Evolutionary conservation across 1,140 invertebrate species (phyloP).

Genomic region (Drosophila ananassae): DNA sequence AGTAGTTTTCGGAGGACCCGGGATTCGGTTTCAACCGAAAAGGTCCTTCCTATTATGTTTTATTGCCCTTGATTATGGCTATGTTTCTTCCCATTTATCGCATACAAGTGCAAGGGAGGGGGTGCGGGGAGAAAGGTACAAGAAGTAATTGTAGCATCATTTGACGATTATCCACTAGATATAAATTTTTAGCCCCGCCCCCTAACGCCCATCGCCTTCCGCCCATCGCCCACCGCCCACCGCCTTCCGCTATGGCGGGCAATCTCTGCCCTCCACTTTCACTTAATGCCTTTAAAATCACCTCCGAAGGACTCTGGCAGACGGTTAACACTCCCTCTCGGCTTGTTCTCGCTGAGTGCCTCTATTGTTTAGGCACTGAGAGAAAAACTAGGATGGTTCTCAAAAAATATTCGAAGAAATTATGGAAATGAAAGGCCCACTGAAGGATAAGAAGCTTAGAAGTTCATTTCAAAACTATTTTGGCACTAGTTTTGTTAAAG

Average conservation of each 20-base stretch:
- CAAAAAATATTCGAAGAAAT: background rate
- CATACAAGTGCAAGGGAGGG: background rate
- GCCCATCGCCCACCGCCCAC: background rate
- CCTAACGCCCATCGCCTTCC: background rate
- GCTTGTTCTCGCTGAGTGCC: slow-evolving; percentile 3
- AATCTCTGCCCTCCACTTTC: slow-evolving; percentile 9
- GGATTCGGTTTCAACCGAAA: slow-evolving; percentile 10
- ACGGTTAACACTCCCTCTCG: slow-evolving; percentile 12
- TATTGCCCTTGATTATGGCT: slow-evolving; percentile 30
- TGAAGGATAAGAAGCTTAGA: too few relatives aligned
- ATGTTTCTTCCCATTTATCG: background rate
- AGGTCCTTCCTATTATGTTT: slow-evolving; percentile 35
- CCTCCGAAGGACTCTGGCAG: slow-evolving; percentile 14
- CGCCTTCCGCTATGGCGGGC: background rate
- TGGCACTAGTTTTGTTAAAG: too few relatives aligned
- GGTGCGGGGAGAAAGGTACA: slow-evolving; percentile 1
- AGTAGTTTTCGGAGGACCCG: slow-evolving; percentile 19
- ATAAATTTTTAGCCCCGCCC: background rate
- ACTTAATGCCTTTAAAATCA: slow-evolving; percentile 43
- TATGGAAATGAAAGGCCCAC: too few relatives aligned
- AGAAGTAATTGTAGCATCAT: slow-evolving; percentile 42
- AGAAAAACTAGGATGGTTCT: background rate
- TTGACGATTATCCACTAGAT: slow-evolving; percentile 33
- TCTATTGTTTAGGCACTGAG: slow-evolving; percentile 8
- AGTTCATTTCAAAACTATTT: too few relatives aligned